phyloP scores from a whole-genome alignment of 1,140 invertebrate species.

The Drosophila nigrodunni region DNA sequence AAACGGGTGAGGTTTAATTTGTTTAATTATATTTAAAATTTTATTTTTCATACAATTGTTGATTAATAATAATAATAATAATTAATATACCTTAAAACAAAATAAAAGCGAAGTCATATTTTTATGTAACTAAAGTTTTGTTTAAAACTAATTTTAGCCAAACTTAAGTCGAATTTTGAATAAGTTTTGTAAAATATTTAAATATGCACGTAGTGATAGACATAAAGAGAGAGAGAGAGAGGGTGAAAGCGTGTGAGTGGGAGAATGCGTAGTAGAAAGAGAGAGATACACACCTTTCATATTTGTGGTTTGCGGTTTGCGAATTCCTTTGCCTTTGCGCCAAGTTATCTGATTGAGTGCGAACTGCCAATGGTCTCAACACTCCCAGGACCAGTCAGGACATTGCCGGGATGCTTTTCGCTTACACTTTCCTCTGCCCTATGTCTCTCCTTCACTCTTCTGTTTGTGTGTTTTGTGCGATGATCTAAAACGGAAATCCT shows the following conservation, averaged over 20 bases:
- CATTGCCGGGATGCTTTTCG: conserved; percentile 23
- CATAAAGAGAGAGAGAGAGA: not conserved
- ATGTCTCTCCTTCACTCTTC: not conserved
- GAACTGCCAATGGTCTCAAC: conserved; percentile 67
- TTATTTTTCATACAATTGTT: too few species aligned
- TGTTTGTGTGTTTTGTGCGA: conserved; percentile 43
- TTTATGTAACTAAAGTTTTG: too few species aligned
- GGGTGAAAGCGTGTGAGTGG: too few species aligned
- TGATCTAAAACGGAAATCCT: conserved; percentile 84
- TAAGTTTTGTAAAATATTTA: too few species aligned
- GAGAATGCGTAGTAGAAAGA: not conserved
- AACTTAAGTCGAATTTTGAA: too few species aligned
- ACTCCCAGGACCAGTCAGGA: conserved; percentile 38
- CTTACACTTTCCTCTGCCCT: not conserved
- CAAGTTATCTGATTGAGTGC: conserved; percentile 83
- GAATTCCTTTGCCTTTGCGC: conserved; percentile 58
- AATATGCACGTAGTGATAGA: too few species aligned
- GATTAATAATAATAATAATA: too few species aligned
- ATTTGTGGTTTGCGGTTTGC: conserved; percentile 57
- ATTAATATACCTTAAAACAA: too few species aligned
- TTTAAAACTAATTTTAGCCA: too few species aligned
- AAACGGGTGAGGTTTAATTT: not conserved
- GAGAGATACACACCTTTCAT: conserved; percentile 34
- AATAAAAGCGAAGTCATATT: too few species aligned
- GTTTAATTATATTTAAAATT: not conserved